phyloP scores from a whole-genome alignment of 2,888 invertebrate genomes.

The Hybos culiciformis region DNA sequence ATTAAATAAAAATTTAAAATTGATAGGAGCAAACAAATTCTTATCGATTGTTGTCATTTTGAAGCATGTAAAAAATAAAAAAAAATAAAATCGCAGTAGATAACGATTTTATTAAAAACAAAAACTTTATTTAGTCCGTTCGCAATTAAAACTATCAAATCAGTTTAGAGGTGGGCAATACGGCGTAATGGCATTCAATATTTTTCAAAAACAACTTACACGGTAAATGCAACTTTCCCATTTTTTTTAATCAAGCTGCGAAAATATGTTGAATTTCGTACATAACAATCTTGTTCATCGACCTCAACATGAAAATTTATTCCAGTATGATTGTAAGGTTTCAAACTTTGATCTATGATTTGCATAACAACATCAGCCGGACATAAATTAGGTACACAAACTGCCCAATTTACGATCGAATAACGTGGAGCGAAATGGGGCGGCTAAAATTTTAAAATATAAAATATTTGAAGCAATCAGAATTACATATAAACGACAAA shows the following conservation, averaged over 20 bases:
- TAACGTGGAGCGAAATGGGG: conserved; percentile 60
- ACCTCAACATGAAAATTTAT: conserved; percentile 45
- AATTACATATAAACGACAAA: neutral
- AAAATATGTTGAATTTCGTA: conserved; percentile 30
- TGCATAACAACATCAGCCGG: conserved; percentile 39
- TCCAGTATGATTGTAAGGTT: conserved; percentile 44
- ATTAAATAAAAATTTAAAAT: too few relatives aligned
- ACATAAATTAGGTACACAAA: conserved; percentile 54
- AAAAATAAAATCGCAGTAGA: too few relatives aligned
- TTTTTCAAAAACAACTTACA: conserved; percentile 30
- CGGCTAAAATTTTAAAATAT: conserved; percentile 38
- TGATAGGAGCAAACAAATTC: too few relatives aligned
- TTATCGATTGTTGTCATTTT: too few relatives aligned
- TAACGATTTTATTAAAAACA: too few relatives aligned
- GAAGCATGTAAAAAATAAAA: too few relatives aligned
- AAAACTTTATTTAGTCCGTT: conserved; percentile 8
- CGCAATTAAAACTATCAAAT: conserved; percentile 9
- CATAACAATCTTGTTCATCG: conserved; percentile 44
- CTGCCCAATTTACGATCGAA: conserved; percentile 55
- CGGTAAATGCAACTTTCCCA: conserved; percentile 36
- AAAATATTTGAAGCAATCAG: too few relatives aligned
- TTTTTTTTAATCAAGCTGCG: conserved; percentile 24
- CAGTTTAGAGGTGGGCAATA: conserved; percentile 8
- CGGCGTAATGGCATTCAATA: too few relatives aligned
- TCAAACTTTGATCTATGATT: conserved; percentile 43